phyloP scores from a whole-genome alignment of 2,888 invertebrate genomes.

The Coenonympha arcania region DNA sequence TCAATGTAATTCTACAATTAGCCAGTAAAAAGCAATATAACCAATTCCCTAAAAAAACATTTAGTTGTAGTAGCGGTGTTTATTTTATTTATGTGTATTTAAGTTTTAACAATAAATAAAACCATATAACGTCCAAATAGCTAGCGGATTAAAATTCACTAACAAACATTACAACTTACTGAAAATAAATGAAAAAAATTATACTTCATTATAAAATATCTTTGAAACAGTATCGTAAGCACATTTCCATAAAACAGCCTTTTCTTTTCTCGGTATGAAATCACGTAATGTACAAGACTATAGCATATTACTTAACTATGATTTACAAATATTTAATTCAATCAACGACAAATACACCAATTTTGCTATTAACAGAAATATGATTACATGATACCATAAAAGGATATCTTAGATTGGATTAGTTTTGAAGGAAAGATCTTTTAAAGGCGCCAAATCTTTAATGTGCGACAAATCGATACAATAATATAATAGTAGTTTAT shows the following conservation, averaged over 20 bases:
- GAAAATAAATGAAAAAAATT: not conserved
- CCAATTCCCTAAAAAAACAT: not conserved
- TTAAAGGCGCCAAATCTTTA: too few species aligned
- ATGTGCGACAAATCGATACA: too few species aligned
- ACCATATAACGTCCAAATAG: not conserved
- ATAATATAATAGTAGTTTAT: too few species aligned
- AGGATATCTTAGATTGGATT: too few species aligned
- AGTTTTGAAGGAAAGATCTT: too few species aligned
- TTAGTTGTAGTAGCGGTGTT: not conserved
- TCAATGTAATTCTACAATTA: not conserved
- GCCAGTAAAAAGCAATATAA: not conserved
- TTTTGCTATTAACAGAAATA: constrained; percentile 1
- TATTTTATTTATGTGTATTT: too few species aligned
- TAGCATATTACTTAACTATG: constrained; percentile 7
- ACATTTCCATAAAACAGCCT: constrained; percentile 2
- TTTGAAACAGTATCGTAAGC: constrained; percentile 1
- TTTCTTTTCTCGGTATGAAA: constrained; percentile 5
- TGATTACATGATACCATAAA: not conserved
- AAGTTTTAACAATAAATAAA: not conserved
- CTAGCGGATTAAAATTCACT: not conserved
- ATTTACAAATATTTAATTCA: constrained; percentile 8
- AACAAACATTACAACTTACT: not conserved
- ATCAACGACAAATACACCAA: constrained; percentile 7
- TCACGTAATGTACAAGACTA: constrained; percentile 3
- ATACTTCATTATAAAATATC: not conserved